These are phyloP conservation scores for Malurus elegans DNA, from an alignment of 2,113 vertebrate genomes.

Conservation along the genomic window DNA sequence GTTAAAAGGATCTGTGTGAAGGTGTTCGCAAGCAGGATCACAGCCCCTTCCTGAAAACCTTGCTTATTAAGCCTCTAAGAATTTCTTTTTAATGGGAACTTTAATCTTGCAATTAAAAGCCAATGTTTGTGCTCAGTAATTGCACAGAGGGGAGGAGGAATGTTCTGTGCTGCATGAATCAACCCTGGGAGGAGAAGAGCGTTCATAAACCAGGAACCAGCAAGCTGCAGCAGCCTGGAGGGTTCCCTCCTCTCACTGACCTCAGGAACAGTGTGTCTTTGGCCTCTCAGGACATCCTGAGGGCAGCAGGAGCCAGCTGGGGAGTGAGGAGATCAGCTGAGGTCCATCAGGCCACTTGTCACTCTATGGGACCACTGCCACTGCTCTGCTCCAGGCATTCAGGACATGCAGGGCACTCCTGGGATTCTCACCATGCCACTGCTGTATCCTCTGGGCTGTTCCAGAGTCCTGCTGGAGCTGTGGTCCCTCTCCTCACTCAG, in stretches of 20 bases:
- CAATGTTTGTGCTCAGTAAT: not conserved
- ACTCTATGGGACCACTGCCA: fast-evolving
- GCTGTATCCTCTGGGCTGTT: not conserved
- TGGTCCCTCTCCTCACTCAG: not conserved
- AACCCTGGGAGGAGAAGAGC: not conserved
- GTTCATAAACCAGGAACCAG: not conserved
- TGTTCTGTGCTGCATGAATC: not conserved
- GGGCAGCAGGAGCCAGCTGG: not conserved
- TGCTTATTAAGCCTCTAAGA: not conserved
- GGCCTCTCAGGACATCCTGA: not conserved
- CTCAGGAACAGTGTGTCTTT: not conserved
- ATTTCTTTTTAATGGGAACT: not conserved
- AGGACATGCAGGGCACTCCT: not conserved
- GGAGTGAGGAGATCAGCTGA: not conserved
- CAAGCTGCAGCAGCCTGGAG: not conserved
- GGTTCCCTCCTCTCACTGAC: not conserved
- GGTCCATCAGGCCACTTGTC: not conserved
- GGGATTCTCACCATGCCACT: not conserved
- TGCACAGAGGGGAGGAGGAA: not conserved
- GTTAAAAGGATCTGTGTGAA: not conserved
- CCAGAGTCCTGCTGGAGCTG: not conserved
- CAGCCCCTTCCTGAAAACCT: not conserved
- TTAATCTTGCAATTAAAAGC: not conserved
- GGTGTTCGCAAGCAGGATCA: not conserved
- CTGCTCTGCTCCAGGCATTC: fast-evolving